Base-by-base conservation (phyloP, 2,113 vertebrate species). In the Dromas ardeola region DNA sequence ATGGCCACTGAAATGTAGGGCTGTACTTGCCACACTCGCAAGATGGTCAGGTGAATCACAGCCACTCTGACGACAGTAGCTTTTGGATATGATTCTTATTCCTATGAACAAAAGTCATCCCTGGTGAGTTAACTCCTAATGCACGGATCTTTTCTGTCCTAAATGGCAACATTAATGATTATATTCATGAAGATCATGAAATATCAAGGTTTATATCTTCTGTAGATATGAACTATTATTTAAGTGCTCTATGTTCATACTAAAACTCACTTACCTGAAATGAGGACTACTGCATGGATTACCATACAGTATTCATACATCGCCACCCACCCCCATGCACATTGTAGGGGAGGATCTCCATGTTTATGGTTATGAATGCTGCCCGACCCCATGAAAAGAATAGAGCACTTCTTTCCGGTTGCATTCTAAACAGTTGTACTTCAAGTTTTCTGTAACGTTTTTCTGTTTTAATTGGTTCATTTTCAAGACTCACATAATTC, bases 281-380 rank as follows among this genome's bases (percentile, higher is more conserved):
- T 20, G 34, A 82, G 42, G 14, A 52, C 26, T 38, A 16, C 27
- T n/a, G 40, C n/a, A 62, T 13, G 52, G 43, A 56, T 38, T 38
- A 43, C 45, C n/a, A 34, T 26, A 52, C 20, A 25, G 16, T 13
- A 65, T 58, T 53, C 63, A 71, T 13, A 42, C 7, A 32, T 0
- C 23, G 13, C 22, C 21, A 59, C 13, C n/a, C 82, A 73, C 45
- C n/a, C n/a, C n/a, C 13, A 36, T 1, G 4, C 18, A 40, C 56
- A 23, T 4, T 26, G 26, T 29, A 85, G 17, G 13, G 14, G 45
- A 59, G 15, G 9, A 36, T 27, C 52, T 32, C 5, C 27, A 15
- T 1, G 0, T 17, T 23, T 38, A 6, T 3, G 11, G 5, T 22
- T 22, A 65, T 0, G 0, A 62, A 38, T 21, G 34, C 26, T 58